Base-by-base conservation (phyloP, 1,140 invertebrate species). In the Acromyrmex echinatior region DNA sequence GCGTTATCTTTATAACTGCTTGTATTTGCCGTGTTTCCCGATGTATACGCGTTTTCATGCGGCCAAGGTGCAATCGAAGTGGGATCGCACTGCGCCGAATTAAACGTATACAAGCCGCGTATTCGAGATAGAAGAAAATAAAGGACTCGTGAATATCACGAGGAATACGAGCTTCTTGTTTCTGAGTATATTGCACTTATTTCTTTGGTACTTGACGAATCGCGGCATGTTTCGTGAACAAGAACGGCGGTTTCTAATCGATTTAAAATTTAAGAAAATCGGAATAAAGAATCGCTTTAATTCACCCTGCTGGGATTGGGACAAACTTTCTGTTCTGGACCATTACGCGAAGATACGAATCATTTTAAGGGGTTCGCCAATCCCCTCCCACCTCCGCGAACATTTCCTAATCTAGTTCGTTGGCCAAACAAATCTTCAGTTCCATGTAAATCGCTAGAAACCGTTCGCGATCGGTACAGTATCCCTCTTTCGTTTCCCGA, bases 361-460 rank as follows among this genome's bases (percentile, higher is more conserved):
- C 53, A 58, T 74, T 49, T 53, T 21, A 14, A 71, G 60, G 77
- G 39, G 39, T 71, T 76, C 56, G 80, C 39, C 58, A 14, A 60
- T 80, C 73, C 25, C 73, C 45, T 58, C n/a, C n/a, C n/a, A 7
- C 9, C 56, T n/a, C n/a, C n/a, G 56, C 7, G 77, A 88, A 91
- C 74, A 73, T 76, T 77, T 89, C 84, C 88, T 80, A 91, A 87
- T 91, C 87, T 91, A 80, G 87, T 70, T 68, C 81, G 25, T 79
- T 49, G 85, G 53, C 35, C 71, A 81, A 87, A 79, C 79, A 90
- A 92, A 92, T 93, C 91, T 92, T 91, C 89, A 92, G 90, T 90
- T 91, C 88, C 51, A 35, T 84, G 62, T 88, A 86, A 91, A 90
- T 87, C 56, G 86, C 85, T 84, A 45, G 70, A 80, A 78, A 68